phyloP scores from a whole-genome alignment of 2,113 vertebrate species.

The Myocastor coypus region DNA sequence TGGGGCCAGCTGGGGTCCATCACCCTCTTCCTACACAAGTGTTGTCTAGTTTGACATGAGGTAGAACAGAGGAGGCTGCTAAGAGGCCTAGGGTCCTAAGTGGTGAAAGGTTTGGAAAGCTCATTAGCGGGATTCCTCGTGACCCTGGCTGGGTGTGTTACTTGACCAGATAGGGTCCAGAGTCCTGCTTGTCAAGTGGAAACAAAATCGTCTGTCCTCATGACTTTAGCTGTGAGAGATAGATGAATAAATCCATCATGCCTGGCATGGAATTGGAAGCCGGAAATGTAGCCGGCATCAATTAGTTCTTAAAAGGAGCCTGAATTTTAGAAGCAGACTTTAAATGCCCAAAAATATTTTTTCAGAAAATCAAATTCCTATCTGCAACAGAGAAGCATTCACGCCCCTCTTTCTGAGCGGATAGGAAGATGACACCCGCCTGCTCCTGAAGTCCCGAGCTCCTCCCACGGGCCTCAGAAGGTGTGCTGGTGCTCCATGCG shows the following conservation, averaged over 20 bases:
- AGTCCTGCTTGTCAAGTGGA: background rate
- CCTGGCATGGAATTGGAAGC: background rate
- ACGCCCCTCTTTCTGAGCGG: background rate
- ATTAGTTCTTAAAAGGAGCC: background rate
- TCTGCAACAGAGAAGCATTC: background rate
- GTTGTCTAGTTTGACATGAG: background rate
- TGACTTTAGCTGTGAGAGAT: background rate
- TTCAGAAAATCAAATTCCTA: background rate
- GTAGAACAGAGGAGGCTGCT: background rate
- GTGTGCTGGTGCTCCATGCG: background rate
- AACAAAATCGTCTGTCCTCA: background rate
- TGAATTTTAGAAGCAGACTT: slow-evolving; percentile 9
- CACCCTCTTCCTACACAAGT: background rate
- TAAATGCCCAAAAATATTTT: background rate
- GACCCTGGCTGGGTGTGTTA: background rate
- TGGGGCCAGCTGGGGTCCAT: background rate
- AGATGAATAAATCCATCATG: background rate
- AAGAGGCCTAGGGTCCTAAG: background rate
- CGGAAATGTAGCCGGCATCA: background rate
- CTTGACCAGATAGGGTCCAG: background rate
- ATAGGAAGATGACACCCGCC: background rate
- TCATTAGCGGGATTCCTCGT: background rate
- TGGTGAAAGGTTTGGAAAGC: background rate
- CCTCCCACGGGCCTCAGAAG: background rate
- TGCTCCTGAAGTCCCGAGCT: background rate